Evolutionary conservation across 2,888 invertebrate species (phyloP), one percentile per base, ranked within the genome.

Genomic region (Zootermopsis nevadensis): DNA sequence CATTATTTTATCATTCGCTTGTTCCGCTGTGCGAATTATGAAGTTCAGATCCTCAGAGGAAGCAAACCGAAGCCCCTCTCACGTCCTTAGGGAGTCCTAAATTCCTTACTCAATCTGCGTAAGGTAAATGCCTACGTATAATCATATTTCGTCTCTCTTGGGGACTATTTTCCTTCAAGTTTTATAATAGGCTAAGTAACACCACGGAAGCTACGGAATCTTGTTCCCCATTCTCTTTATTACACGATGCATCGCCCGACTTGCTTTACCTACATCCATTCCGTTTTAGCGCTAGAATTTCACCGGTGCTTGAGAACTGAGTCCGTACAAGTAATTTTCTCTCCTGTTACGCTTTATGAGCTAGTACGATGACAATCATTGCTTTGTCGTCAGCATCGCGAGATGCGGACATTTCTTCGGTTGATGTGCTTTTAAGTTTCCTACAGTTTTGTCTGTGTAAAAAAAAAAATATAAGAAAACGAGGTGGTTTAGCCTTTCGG

Each of bases 161-260:
- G 66, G 79, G 35, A 33, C 60, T 35, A 66, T 60, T 66, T 35
- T n/a, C 79, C 35, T 79, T 79, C 79, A 66, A 79, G 60, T 79
- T 79, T 79, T 79, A 66, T 79, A 79, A 79, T 79, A 79, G 79
- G 22, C 60, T 79, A 66, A 79, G 79, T 79, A 79, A 79, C 74
- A 38, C 74, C 10, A 8, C 38, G n/a, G 33, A 38, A 38, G 24
- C 74, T 22, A 3, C n/a, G n/a, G 35, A 8, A 10, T 8, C 38
- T 74, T 38, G 12, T 24, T 38, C 38, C 74, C n/a, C 74, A n/a
- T 74, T 74, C 74, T 74, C 74, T 69, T 69, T 69, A 30, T 69
- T 69, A 33, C 33, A 60, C 48, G 4, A 19, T 19, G 60, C 31
- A 69, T 2, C 31, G 7, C 19, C 33, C 27, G 31, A 8, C 33